Evolutionary conservation across 1,140 invertebrate species (phyloP).

Genomic region (Drosophila nigrodunni): DNA sequence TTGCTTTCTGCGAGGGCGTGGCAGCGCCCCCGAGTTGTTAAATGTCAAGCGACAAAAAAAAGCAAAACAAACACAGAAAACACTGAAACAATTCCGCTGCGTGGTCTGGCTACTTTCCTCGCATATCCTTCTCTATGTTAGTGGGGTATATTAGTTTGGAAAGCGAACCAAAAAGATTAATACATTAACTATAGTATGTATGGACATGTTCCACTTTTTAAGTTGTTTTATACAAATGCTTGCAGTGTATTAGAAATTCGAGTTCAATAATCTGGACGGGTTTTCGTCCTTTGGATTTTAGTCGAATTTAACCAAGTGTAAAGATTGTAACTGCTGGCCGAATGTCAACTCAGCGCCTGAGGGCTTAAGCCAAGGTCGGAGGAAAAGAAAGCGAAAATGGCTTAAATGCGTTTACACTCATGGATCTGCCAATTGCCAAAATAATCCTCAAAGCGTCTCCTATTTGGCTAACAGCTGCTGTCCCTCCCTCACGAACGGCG

Average conservation of each 20-base stretch:
- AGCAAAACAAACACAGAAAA: conserved; percentile 3
- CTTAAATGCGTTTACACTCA: background rate
- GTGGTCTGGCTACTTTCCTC: too few species aligned
- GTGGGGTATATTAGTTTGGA: background rate
- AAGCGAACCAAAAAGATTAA: too few species aligned
- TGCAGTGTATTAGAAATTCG: too few species aligned
- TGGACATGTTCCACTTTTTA: too few species aligned
- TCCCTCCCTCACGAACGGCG: background rate
- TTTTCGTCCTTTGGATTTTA: background rate
- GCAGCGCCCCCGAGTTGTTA: conserved; percentile 9
- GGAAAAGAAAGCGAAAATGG: conserved; percentile 1
- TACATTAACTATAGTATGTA: too few species aligned
- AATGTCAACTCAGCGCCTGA: conserved; percentile 27
- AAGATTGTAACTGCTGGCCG: conserved; percentile 17
- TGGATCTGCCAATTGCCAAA: conserved; percentile 11
- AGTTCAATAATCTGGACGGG: too few species aligned
- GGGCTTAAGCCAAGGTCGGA: conserved; percentile 30
- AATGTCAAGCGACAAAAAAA: conserved; percentile 16
- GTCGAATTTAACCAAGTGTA: conserved; percentile 2
- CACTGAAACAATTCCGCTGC: background rate
- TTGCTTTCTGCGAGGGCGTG: conserved; percentile 7
- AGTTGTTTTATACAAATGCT: too few species aligned
- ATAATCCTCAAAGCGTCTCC: conserved; percentile 4
- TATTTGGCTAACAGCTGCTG: background rate
- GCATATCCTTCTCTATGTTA: background rate